Evolutionary conservation across 2,888 invertebrate genomes (phyloP).

Genomic region (Drosophila macrospina): DNA sequence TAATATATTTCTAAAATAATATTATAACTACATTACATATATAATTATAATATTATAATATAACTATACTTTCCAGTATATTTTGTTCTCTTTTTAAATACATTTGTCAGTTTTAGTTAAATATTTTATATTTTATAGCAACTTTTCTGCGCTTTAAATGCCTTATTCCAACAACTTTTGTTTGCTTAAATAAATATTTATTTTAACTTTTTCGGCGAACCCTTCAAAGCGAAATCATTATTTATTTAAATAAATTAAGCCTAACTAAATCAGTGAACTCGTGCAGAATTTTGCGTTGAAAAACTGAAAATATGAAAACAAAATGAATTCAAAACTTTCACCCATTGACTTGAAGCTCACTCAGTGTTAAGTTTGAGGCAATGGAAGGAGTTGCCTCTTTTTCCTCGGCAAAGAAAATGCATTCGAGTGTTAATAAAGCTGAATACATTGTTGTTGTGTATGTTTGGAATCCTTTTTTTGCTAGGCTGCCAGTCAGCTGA

Average conservation of each 20-base stretch:
- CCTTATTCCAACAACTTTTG: neutral
- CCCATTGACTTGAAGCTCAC: constrained; percentile 1
- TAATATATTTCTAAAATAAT: too few relatives aligned
- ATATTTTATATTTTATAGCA: too few relatives aligned
- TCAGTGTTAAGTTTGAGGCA: constrained; percentile 15
- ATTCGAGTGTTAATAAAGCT: constrained; percentile 66
- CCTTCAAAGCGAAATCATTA: constrained; percentile 8
- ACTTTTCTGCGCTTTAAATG: neutral
- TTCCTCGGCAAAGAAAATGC: constrained; percentile 47
- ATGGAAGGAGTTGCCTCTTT: neutral
- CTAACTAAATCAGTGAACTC: constrained; percentile 45
- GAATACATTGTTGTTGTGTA: constrained; percentile 26
- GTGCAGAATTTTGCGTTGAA: constrained; percentile 55
- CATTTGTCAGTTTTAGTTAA: too few relatives aligned
- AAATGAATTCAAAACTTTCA: constrained; percentile 53
- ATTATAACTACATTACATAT: too few relatives aligned
- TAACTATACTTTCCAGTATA: neutral
- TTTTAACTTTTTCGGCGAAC: constrained; percentile 1
- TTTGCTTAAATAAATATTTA: neutral
- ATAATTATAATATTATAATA: too few relatives aligned
- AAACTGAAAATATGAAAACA: constrained; percentile 31
- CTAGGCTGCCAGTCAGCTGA: constrained; percentile 15
- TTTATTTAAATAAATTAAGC: constrained; percentile 30
- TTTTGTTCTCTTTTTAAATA: neutral
- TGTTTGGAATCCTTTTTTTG: constrained; percentile 32